These are phyloP conservation scores for Myiotriccus ornatus DNA, from an alignment of 2,797 vertebrate species.

Conservation along the genomic window DNA sequence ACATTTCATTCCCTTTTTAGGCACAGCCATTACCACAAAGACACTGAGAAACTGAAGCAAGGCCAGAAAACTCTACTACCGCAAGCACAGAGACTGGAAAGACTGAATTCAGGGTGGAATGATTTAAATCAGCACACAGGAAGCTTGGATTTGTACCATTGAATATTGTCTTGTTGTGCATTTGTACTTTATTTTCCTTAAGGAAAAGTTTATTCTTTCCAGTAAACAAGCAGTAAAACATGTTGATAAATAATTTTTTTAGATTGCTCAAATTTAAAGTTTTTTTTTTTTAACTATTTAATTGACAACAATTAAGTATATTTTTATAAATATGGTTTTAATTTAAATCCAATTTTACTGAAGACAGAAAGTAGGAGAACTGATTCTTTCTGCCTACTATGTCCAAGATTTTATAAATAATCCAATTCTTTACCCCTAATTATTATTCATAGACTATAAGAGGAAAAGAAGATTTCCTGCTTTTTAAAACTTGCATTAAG, in stretches of 20 bases:
- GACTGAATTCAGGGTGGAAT: slow-evolving; percentile 46
- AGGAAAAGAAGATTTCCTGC: neutral
- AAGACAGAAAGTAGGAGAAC: neutral
- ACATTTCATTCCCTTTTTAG: slow-evolving; percentile 66
- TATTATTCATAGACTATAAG: neutral
- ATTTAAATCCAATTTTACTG: neutral
- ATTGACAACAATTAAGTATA: neutral
- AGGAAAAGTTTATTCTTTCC: slow-evolving; percentile 1
- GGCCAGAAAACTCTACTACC: slow-evolving; percentile 55
- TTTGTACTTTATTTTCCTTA: slow-evolving; percentile 10
- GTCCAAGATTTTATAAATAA: neutral
- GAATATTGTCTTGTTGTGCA: slow-evolving; percentile 3
- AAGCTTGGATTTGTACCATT: slow-evolving; percentile 37
- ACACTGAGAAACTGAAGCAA: slow-evolving; percentile 48
- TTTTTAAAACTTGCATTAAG: neutral
- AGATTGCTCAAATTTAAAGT: neutral
- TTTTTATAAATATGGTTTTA: neutral
- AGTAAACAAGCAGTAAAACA: neutral
- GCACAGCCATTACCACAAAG: slow-evolving; percentile 56
- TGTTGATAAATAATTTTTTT: neutral
- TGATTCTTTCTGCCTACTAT: neutral
- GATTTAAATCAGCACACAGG: slow-evolving; percentile 61
- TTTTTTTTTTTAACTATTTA: neutral
- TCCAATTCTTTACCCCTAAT: neutral
- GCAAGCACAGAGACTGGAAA: slow-evolving; percentile 20